These are phyloP conservation scores for Hydriomena furcata DNA, from an alignment of 2,888 invertebrate genomes.

Conservation along the genomic window DNA sequence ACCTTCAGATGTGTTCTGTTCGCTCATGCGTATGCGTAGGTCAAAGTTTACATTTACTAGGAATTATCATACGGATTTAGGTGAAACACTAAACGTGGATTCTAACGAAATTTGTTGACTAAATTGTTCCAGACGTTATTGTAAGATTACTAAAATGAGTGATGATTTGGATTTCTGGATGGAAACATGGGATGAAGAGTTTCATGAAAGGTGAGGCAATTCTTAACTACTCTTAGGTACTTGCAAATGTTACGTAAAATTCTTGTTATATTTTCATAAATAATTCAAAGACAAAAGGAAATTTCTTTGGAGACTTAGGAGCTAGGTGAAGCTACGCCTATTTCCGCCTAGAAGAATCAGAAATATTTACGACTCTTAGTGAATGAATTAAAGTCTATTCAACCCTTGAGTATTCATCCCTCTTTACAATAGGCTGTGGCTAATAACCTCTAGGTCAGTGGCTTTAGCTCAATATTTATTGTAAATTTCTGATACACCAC, in stretches of 20 bases:
- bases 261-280: no score
- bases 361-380: no score
- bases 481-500: neutral
- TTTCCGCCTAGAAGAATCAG: no score
- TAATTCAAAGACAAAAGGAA: no score
- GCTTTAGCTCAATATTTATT: neutral
- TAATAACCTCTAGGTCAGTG: conserved; percentile 8
- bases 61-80: neutral
- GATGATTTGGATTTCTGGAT: conserved; percentile 26
- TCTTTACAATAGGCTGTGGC: neutral
- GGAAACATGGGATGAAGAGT: conserved; percentile 38
- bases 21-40: neutral
- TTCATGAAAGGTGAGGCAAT: conserved; percentile 28
- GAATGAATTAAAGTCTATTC: neutral
- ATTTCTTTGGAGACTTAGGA: no score
- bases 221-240: no score
- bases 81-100: neutral
- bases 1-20: conserved; percentile 38
- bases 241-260: no score
- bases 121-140: no score
- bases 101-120: no score
- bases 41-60: neutral
- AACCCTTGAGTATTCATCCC: neutral
- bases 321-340: no score
- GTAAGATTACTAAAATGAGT: conserved; percentile 20